Evolutionary conservation across 2,888 invertebrate genomes (phyloP).

Genomic region (Catocala sponsa): DNA sequence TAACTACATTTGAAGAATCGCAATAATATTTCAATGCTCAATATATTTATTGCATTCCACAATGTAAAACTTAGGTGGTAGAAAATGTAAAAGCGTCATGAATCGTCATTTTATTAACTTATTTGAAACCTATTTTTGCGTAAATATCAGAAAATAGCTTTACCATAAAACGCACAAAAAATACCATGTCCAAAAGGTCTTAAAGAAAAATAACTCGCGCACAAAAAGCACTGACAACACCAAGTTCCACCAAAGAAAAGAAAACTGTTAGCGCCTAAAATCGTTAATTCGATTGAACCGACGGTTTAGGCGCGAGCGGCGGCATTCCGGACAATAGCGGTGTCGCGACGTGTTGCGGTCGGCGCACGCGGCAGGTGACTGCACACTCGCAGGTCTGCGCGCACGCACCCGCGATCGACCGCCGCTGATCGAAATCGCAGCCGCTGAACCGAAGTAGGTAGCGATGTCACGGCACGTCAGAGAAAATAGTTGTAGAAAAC

Average conservation of each 20-base stretch:
- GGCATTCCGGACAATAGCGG: constrained; percentile 48
- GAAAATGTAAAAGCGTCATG: not conserved
- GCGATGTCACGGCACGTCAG: constrained; percentile 75
- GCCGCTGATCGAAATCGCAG: constrained; percentile 64
- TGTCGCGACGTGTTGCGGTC: constrained; percentile 65
- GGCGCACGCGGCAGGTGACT: constrained; percentile 79
- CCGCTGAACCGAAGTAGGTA: constrained; percentile 71
- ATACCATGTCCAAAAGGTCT: constrained; percentile 51
- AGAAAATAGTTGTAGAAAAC: constrained; percentile 78
- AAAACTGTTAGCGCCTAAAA: constrained; percentile 52
- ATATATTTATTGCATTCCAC: too few species aligned
- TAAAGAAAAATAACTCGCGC: constrained; percentile 54
- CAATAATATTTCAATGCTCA: too few species aligned
- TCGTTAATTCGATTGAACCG: constrained; percentile 59
- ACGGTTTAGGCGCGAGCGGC: constrained; percentile 59
- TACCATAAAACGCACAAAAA: constrained; percentile 49
- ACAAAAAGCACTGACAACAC: constrained; percentile 53
- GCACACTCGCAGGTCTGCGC: constrained; percentile 44
- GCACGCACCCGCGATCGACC: constrained; percentile 56
- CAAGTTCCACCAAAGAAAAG: constrained; percentile 49
- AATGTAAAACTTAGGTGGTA: too few species aligned
- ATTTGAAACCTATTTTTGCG: not conserved
- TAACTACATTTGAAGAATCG: too few species aligned
- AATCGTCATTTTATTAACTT: not conserved
- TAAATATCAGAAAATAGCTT: constrained; percentile 23